Percentiles rank a stretch among this genome's conserved stretches.
Evolutionary conservation across 2,113 vertebrate species (phyloP).

Genomic region (Peucedramus taeniatus): DNA sequence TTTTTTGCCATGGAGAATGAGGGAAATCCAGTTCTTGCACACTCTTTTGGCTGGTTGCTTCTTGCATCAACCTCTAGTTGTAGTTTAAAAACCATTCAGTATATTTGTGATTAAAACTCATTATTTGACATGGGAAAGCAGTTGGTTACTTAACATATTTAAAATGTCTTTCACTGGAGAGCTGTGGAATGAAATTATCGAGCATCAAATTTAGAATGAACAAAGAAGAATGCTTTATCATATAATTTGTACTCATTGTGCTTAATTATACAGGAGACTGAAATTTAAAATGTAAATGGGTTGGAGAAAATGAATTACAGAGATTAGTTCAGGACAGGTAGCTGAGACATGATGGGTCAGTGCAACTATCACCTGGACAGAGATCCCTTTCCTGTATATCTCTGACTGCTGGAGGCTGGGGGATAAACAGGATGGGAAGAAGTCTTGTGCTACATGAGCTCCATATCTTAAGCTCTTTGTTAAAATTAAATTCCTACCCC

Average conservation of each 20-base stretch:
- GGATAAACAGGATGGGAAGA: background rate
- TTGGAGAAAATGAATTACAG: background rate
- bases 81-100: background rate
- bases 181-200: background rate
- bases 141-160: background rate
- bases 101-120: background rate
- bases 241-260: background rate
- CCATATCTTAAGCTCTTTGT: background rate
- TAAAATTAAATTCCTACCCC: background rate
- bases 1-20: background rate
- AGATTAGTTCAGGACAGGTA: background rate
- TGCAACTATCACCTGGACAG: background rate
- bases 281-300: background rate
- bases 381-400: background rate
- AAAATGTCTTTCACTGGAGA: background rate
- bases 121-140: background rate
- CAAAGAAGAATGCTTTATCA: background rate
- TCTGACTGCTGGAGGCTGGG: background rate
- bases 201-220: background rate
- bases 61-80: background rate
- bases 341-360: background rate
- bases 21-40: background rate
- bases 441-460: background rate
- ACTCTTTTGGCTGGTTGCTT: background rate
- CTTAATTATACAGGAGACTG: background rate